Base-by-base conservation (phyloP, 1,140 invertebrate genomes). In the Caenorhabditis inopinata region DNA sequence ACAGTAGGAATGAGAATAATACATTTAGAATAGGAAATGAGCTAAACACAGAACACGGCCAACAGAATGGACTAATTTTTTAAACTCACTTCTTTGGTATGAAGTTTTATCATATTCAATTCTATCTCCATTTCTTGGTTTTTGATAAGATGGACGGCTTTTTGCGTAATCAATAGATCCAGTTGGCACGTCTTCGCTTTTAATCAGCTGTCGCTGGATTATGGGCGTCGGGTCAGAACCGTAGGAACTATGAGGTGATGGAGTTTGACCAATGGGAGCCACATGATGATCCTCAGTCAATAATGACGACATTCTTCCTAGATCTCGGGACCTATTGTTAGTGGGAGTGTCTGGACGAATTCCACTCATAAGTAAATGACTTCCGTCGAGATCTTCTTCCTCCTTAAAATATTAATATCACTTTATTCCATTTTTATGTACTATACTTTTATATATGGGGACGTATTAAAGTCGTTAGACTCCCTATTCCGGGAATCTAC, bases 381-480 rank as follows among this genome's bases (percentile, higher is more conserved):
- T 25, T 7, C 18, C 23, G 35, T 81, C 80, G 6, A 81, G 58
- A 27, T 49, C 62, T 21, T 81, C 75, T 49, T 76, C 80, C 45
- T 81, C 74, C 76, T 81, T 5, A 23, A 74, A 73, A n/a, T 32
- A 23, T 23, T n/a, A n/a, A 14, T 14, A 49, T 29, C 32, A 7
- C 2, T 35, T 42, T 11, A n/a, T n/a, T n/a, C n/a, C n/a, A n/a
- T n/a, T n/a, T n/a, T n/a, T n/a, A n/a, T n/a, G n/a, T n/a, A n/a
- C n/a, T n/a, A n/a, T n/a, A 75, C 79, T 48, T 80, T 80, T 32
- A 80, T 80, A 25, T 75, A 80, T 14, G 51, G 51, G 4, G 32
- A 38, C 18, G 18, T 74, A 21, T 9, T 53, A 18, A 45, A 42
- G 14, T 73, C 53, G 16, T 38, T n/a, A 42, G 46, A 51, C 14